Base-by-base conservation (phyloP, 2,113 vertebrate species). In the Pteruthius melanotis region DNA sequence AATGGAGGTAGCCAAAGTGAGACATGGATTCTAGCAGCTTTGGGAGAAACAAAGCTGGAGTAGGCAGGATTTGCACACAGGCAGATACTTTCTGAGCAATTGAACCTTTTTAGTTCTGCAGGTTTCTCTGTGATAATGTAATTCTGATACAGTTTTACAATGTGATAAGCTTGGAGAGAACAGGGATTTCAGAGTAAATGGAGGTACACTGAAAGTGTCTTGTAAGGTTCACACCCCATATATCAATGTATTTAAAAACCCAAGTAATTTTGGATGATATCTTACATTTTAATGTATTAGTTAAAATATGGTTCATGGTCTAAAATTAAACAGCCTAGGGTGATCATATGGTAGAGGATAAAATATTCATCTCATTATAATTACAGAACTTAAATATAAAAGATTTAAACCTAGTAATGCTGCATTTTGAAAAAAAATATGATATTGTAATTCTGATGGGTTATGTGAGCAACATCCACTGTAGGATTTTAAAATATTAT, bases 331-430 rank as follows among this genome's bases (percentile, higher is more conserved):
- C 97, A 95, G 82, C 96, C 94, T 89, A 86, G 65, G 91, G 96
- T 98, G 96, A 95, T 97, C 96, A 96, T 97, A 98, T 85, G 87
- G 88, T 82, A 94, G 93, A 71, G 70, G 82, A 98, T 98, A 94
- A 97, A 98, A 98, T 98, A 98, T 98, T 97, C 4, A 98, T 97
- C 85, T 92, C 94, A 95, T 95, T 97, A 77, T 98, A 97, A 97
- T 98, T 97, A 97, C 89, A 91, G 97, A 93, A 96, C 83, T 94
- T 94, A 95, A 87, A 92, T 85, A 90, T 92, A 85, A 92, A 76
- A 92, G 39, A 80, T 71, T 82, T 42, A 85, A 95, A 88, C 61
- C 76, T 89, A 86, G 45, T 93, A 87, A 59, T 52, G 65, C 37
- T 95, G 66, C 70, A 89, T 88, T 96, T 82, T 53, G 60, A 66